phyloP scores from a whole-genome alignment of 2,113 vertebrate genomes.

The Clinocottus analis region DNA sequence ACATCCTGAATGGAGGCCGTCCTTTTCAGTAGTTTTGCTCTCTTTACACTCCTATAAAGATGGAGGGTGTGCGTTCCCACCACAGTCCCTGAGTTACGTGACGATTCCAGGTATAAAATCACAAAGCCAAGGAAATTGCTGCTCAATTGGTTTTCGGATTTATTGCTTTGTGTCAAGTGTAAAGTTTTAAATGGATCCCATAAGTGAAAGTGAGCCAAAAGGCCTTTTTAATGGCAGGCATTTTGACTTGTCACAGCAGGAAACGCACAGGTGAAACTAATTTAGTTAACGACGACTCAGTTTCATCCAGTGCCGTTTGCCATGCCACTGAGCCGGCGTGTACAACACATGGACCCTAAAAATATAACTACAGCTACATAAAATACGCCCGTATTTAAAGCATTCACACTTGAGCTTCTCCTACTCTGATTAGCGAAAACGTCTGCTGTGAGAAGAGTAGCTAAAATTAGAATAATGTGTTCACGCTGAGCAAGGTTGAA shows the following conservation, averaged over 20 bases:
- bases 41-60: neutral
- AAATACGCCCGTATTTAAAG: neutral
- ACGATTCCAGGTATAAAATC: neutral
- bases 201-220: neutral
- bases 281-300: neutral
- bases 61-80: neutral
- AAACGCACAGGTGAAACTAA: neutral
- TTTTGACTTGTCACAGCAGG: neutral
- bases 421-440: neutral
- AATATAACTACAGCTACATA: neutral
- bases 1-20: neutral
- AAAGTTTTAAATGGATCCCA: neutral
- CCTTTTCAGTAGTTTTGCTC: neutral
- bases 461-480: neutral
- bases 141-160: neutral
- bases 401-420: neutral
- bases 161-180: neutral
- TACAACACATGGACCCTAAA: neutral
- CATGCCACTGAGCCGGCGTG: neutral
- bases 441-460: neutral
- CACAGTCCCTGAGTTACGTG: slow-evolving; percentile 5
- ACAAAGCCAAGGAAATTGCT: neutral
- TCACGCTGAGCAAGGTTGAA: neutral
- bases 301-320: neutral
- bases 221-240: neutral